Base-by-base conservation (phyloP, 2,888 invertebrate genomes). In the Microplitis manilae region DNA sequence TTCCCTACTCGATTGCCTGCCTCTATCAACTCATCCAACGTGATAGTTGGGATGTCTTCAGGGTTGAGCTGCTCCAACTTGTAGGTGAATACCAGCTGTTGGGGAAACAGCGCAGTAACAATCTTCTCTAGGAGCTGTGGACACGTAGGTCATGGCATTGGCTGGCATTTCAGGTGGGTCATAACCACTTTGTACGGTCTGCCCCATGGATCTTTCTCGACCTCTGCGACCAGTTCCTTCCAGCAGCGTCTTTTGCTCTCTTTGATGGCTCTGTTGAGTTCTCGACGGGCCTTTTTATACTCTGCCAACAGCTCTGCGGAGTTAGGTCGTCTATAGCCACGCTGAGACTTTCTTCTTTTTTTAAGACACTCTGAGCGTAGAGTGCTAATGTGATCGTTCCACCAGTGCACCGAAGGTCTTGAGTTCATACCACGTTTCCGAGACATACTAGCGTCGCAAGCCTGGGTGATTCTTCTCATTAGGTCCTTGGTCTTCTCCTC, bases 121-220 rank as follows among this genome's bases (percentile, higher is more conserved):
- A 83, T 84, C 50, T 73, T 77, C n/a, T 68, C 6, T 59, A 84
- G 61, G 2, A 79, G 73, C 0, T 75, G 30, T 1, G 81, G 81
- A 17, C 79, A 79, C 0, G 80, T 75, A 2, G 82, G 81, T 60
- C 68, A 1, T 15, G 61, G 73, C 77, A 64, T 76, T 20, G 75
- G 39, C 17, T 77, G 79, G 17, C 41, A 50, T 62, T 76, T 79
- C 13, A 82, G 73, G 2, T 59, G 17, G 1, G 75, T 64, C 80
- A 82, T 81, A n/a, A 81, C 81, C n/a, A 77, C 75, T 20, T 75
- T 80, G 38, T 82, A 80, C 0, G 73, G 80, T 17, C 78, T 68
- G 7, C 76, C 82, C 79, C 77, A 81, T 0, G 74, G 76, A 39
- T 82, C 79, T 2, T 50, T 7, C 1, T 82, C 77, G 1, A 80